Percentiles rank a stretch among this genome's conserved stretches.
These are phyloP conservation scores for Adoxophyes honmai DNA, from an alignment of 1,140 invertebrate genomes.

Conservation along the genomic window DNA sequence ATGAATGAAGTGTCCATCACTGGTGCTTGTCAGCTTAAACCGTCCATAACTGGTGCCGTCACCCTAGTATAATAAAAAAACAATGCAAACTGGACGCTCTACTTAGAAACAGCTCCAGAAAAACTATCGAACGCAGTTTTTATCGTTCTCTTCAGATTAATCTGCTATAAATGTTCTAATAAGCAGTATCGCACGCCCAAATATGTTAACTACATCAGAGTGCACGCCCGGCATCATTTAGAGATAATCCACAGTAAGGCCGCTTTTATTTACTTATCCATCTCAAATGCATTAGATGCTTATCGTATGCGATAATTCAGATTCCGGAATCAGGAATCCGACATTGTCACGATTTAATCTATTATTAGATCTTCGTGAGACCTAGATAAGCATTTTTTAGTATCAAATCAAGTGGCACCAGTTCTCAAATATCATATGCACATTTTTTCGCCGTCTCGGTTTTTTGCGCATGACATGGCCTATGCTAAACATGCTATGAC, in stretches of 20 bases:
- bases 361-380: not conserved
- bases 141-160: too few species aligned
- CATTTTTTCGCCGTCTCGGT: not conserved
- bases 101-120: too few species aligned
- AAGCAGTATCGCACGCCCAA: constrained; percentile 1
- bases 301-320: constrained; percentile 14
- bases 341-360: constrained; percentile 13
- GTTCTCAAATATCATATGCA: not conserved
- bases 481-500: not conserved
- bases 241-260: not conserved
- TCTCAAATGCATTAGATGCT: not conserved
- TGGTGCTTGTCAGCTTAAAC: too few species aligned
- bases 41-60: too few species aligned
- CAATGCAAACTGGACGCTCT: too few species aligned
- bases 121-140: too few species aligned
- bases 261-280: constrained; percentile 2
- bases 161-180: not conserved
- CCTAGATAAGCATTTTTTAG: not conserved
- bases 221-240: constrained; percentile 1
- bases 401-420: constrained; percentile 1
- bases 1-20: too few species aligned
- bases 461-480: not conserved
- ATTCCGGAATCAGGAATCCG: constrained; percentile 4
- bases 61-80: too few species aligned
- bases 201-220: constrained; percentile 3